Conservation (phyloP, 2,888 invertebrate genomes). For the Epistrophella euchroma region DNA sequence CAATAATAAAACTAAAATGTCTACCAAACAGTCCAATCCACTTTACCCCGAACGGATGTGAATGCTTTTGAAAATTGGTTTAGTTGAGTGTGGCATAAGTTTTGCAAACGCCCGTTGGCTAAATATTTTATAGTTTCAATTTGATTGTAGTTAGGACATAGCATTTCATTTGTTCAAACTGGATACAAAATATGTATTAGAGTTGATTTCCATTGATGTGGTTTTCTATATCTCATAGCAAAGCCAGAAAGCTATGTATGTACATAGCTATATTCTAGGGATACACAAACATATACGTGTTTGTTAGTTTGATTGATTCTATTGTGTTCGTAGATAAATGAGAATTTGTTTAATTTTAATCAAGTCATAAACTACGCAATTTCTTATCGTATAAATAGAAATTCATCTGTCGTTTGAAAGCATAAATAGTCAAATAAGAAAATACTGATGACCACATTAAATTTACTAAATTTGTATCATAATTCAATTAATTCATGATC, state of each 20-base stretch:
- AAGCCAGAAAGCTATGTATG: neutral
- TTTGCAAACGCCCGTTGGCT: neutral
- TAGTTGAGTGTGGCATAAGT: slow-evolving; percentile 13
- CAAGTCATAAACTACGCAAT: neutral
- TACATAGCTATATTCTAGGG: neutral
- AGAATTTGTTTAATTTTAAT: neutral
- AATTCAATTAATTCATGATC: too few species aligned
- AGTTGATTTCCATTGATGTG: slow-evolving; percentile 7
- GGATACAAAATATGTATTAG: neutral
- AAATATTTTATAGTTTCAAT: neutral
- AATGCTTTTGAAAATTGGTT: slow-evolving; percentile 35
- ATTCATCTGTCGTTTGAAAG: neutral
- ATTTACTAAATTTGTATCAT: neutral
- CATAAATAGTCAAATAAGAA: neutral
- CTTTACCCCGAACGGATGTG: slow-evolving; percentile 16
- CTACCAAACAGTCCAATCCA: neutral
- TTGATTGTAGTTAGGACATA: neutral
- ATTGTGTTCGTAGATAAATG: neutral
- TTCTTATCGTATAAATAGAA: neutral
- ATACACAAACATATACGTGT: neutral
- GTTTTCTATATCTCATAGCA: neutral
- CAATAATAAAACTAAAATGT: slow-evolving; percentile 3
- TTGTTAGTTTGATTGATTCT: neutral
- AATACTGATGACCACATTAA: neutral
- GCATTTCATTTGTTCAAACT: neutral